phyloP scores from a whole-genome alignment of 1,140 invertebrate species.

The Pseudomyrmex cubaensis region DNA sequence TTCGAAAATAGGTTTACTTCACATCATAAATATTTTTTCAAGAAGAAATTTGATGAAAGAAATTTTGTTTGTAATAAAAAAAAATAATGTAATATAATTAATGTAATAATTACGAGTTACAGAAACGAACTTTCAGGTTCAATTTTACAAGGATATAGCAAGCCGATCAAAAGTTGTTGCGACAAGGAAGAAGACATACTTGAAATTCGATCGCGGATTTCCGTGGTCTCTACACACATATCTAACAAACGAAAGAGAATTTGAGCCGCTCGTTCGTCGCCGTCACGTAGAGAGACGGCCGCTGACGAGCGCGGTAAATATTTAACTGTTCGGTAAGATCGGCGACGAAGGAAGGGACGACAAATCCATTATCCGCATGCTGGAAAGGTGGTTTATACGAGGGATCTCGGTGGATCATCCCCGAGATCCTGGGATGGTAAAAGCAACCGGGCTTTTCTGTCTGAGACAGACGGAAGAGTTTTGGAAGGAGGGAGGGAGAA shows the following conservation, averaged over 20 bases:
- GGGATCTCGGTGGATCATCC: constrained; percentile 28
- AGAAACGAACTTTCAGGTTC: too few relatives aligned
- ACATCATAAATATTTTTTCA: too few relatives aligned
- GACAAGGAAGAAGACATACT: too few relatives aligned
- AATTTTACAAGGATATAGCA: too few relatives aligned
- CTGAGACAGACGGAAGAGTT: constrained; percentile 41
- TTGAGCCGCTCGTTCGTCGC: constrained; percentile 3
- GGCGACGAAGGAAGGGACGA: constrained; percentile 1
- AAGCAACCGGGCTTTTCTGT: constrained; percentile 20
- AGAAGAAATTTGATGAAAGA: too few relatives aligned
- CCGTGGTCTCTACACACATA: neutral
- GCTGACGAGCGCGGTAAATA: constrained; percentile 38
- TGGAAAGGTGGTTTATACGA: constrained; percentile 38
- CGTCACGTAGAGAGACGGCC: constrained; percentile 6
- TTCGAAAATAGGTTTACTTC: too few relatives aligned
- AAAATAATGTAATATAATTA: too few relatives aligned
- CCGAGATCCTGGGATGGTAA: neutral
- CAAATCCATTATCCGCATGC: constrained; percentile 39
- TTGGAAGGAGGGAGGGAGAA: neutral
- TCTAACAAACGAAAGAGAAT: neutral
- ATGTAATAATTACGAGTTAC: too few relatives aligned
- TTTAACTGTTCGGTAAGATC: constrained; percentile 32
- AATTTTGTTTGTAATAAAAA: too few relatives aligned
- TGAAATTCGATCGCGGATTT: constrained; percentile 6
- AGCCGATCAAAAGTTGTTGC: too few relatives aligned